These are phyloP conservation scores for Tachina lurida DNA, from an alignment of 2,888 invertebrate species.

Conservation along the genomic window DNA sequence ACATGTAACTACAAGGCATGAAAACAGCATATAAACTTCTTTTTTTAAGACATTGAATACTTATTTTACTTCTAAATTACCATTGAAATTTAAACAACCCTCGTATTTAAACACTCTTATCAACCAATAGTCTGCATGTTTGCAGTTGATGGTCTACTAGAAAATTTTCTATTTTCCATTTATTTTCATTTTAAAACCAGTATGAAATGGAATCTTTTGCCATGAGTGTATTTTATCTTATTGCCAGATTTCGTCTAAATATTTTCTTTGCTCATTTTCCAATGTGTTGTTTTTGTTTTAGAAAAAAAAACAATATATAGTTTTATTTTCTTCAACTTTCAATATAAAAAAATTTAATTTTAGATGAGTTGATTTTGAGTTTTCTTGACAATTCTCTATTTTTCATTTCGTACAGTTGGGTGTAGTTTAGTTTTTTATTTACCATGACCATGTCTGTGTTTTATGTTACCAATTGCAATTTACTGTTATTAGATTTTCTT, in stretches of 20 bases:
- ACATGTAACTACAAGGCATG: background rate
- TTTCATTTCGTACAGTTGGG: constrained; percentile 17
- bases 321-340: constrained; percentile 13
- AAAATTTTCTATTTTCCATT: constrained; percentile 21
- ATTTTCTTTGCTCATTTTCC: constrained; percentile 7
- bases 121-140: constrained; percentile 20
- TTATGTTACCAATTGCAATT: constrained; percentile 66
- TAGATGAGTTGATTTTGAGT: constrained; percentile 58
- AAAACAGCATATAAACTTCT: too few species aligned
- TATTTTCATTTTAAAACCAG: constrained; percentile 13
- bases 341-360: constrained; percentile 12
- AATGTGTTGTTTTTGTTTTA: constrained; percentile 37
- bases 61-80: background rate
- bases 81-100: background rate
- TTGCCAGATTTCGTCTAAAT: constrained; percentile 26
- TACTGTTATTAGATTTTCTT: constrained; percentile 51
- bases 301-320: background rate
- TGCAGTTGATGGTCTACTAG: constrained; percentile 40
- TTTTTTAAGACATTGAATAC: too few species aligned
- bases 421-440: background rate
- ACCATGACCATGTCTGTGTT: constrained; percentile 55
- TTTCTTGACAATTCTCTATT: constrained; percentile 48
- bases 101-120: background rate
- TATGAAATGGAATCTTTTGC: constrained; percentile 9
- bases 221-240: constrained; percentile 58